Conservation (phyloP, 2,113 vertebrate species). For the Tragelaphus imberbis region DNA sequence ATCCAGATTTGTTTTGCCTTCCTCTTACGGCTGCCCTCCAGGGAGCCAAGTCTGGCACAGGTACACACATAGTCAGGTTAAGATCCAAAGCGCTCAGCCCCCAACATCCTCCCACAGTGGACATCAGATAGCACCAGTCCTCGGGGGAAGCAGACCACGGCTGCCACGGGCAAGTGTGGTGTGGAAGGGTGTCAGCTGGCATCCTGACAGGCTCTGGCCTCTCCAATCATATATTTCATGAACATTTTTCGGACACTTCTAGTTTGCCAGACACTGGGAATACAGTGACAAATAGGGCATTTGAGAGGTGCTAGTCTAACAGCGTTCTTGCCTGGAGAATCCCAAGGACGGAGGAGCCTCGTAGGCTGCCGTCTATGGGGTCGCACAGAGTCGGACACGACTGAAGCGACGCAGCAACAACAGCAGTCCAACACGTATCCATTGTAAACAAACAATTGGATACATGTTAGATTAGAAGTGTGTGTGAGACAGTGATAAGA, state of each 20-base stretch:
- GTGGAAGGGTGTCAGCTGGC: accelerated
- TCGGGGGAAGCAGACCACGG: neutral
- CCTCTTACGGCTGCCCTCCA: neutral
- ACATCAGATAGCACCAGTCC: neutral
- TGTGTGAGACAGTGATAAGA: neutral
- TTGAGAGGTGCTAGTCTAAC: neutral
- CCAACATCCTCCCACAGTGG: neutral
- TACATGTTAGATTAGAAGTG: neutral
- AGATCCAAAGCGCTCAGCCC: neutral
- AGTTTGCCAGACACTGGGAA: neutral
- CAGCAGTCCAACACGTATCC: neutral
- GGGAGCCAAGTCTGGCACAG: neutral
- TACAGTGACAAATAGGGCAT: neutral
- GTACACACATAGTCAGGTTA: accelerated
- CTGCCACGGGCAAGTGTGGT: neutral
- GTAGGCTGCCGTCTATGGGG: too few relatives aligned
- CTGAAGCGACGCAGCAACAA: too few relatives aligned
- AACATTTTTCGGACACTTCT: neutral
- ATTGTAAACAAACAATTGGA: neutral
- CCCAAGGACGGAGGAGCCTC: too few relatives aligned
- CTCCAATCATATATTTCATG: neutral
- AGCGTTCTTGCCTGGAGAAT: too few relatives aligned
- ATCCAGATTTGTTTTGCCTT: neutral
- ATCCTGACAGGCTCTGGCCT: neutral
- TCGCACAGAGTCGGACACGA: too few relatives aligned